Evolutionary conservation across 2,888 invertebrate species (phyloP).

Genomic region (Pseudoips prasinana): DNA sequence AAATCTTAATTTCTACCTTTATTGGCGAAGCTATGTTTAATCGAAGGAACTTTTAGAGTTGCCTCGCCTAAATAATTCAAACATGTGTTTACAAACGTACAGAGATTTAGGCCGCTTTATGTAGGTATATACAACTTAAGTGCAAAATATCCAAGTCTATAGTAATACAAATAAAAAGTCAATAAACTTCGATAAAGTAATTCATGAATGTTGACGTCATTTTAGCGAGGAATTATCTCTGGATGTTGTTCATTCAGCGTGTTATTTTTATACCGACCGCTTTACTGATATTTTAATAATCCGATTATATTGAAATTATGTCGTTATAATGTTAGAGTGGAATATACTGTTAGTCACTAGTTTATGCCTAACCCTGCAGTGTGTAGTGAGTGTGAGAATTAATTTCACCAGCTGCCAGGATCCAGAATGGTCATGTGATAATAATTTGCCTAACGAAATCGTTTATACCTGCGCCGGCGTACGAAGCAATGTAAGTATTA

Average conservation of each 20-base stretch:
- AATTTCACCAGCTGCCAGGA: constrained; percentile 68
- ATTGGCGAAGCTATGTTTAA: too few species aligned
- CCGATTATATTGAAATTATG: constrained; percentile 24
- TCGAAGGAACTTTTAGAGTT: too few species aligned
- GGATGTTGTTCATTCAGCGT: constrained; percentile 50
- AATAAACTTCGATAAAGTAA: constrained; percentile 51
- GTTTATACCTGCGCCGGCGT: constrained; percentile 56
- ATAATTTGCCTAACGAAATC: constrained; percentile 56
- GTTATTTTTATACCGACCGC: constrained; percentile 53
- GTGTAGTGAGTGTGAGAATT: constrained; percentile 51
- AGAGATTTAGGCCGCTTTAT: too few species aligned
- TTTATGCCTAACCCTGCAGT: constrained; percentile 18
- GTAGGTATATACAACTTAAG: too few species aligned
- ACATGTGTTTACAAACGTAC: too few species aligned
- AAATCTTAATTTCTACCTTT: too few species aligned
- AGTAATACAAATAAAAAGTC: constrained; percentile 19
- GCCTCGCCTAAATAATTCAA: too few species aligned
- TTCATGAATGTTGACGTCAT: constrained; percentile 40
- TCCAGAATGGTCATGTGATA: constrained; percentile 69
- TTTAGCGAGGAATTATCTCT: constrained; percentile 53
- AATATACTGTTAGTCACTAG: constrained; percentile 30
- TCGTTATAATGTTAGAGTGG: constrained; percentile 40
- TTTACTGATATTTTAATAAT: constrained; percentile 28
- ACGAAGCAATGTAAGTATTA: constrained; percentile 58
- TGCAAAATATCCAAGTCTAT: too few species aligned